These are phyloP conservation scores for Calidris pygmaea DNA, from an alignment of 2,113 vertebrate species.

Conservation along the genomic window DNA sequence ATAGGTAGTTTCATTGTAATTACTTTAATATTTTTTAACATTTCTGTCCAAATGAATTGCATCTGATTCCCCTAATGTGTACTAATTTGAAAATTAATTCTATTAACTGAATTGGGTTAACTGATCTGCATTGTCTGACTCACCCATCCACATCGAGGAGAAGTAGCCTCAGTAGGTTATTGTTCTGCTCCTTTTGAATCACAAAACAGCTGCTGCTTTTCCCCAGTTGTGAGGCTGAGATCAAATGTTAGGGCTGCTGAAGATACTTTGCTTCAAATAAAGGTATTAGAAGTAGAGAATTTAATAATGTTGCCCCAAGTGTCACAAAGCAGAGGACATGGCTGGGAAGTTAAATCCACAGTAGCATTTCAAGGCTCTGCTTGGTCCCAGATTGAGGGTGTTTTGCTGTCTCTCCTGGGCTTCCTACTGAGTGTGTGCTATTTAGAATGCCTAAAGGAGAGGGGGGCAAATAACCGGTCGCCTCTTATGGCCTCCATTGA, in stretches of 20 bases:
- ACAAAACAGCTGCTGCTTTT: slow-evolving; percentile 12
- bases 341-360: not conserved
- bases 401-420: not conserved
- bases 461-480: not conserved
- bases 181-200: slow-evolving; percentile 9
- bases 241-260: not conserved
- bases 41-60: slow-evolving; percentile 35
- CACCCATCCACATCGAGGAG: not conserved
- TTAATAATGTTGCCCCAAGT: not conserved
- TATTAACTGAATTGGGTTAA: slow-evolving; percentile 45
- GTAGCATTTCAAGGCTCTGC: not conserved
- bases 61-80: slow-evolving; percentile 39
- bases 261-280: not conserved
- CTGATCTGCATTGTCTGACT: slow-evolving; percentile 23
- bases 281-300: not conserved
- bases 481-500: accelerated
- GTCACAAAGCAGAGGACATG: not conserved
- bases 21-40: slow-evolving; percentile 6
- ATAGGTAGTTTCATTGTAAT: not conserved
- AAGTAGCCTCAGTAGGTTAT: slow-evolving; percentile 8
- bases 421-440: not conserved
- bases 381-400: not conserved
- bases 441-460: not conserved
- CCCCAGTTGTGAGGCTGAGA: slow-evolving; percentile 14
- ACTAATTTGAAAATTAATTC: slow-evolving; percentile 56